Evolutionary conservation across 2,797 vertebrate genomes (phyloP), one percentile per base, ranked within the genome.

Genomic region (Siniperca undulata): DNA sequence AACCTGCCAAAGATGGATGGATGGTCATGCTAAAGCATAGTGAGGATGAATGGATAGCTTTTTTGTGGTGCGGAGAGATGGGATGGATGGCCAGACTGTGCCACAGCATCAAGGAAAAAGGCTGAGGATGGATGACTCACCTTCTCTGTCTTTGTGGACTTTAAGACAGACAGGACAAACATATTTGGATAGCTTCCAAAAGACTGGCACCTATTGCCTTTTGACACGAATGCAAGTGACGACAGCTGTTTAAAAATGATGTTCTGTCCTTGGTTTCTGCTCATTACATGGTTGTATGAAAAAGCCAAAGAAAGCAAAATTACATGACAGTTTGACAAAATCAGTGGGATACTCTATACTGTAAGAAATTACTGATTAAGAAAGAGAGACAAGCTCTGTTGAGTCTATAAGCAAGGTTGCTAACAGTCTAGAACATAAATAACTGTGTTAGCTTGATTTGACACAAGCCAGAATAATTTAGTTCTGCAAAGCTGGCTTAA

Each of bases 81-180:
- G 84, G 76, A 89, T 85, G 80, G 85, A 86, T 80, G 81, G 80
- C 76, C 52, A 69, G 44, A 68, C 58, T 74, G 60, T 83, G 73
- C 74, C 68, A 77, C 42, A 8, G 61, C 72, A 82, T 81, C 62
- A 70, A 78, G 38, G 66, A 82, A 78, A 30, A 77, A 59, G 70
- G 36, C 78, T 72, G 76, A 81, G 64, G 62, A 92, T 89, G 55
- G 74, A 91, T 91, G 84, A 78, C 75, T 83, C 82, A 82, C 85
- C 84, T 90, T 84, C 53, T 73, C 78, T 81, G 81, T 86, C 85
- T 88, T 76, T 80, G 66, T 86, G 73, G 82, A 82, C 70, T 74
- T 79, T 16, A 62, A 75, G 86, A 86, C 68, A 46, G 50, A 72
- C 52, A 66, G 75, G 80, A 80, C 69, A 78, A 40, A 85, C 81